phyloP scores from a whole-genome alignment of 2,888 invertebrate genomes.

The Diarsia dahlii region DNA sequence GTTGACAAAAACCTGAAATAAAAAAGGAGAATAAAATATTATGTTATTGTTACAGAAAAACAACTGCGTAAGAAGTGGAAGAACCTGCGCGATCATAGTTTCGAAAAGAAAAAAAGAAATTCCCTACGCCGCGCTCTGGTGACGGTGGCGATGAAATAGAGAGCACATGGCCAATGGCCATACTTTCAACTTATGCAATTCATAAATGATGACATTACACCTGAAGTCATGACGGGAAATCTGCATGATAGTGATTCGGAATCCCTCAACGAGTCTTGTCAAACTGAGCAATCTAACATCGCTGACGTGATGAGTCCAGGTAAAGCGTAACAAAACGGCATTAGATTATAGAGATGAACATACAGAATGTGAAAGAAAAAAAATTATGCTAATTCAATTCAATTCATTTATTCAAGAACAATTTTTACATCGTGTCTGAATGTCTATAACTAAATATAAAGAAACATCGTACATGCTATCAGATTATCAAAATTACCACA shows the following conservation, averaged over 20 bases:
- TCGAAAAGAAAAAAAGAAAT: conserved; percentile 57
- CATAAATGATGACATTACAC: conserved; percentile 52
- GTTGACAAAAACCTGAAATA: conserved; percentile 61
- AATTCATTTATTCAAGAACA: no score
- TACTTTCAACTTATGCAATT: conserved; percentile 58
- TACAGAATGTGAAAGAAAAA: conserved; percentile 59
- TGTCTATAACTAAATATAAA: no score
- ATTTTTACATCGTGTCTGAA: no score
- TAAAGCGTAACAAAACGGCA: conserved; percentile 57
- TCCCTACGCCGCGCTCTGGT: conserved; percentile 50
- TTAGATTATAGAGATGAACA: conserved; percentile 61
- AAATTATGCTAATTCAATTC: conserved; percentile 53
- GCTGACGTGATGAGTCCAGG: conserved; percentile 51
- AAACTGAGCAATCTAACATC: conserved; percentile 45
- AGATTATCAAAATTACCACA: no score
- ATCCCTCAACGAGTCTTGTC: conserved; percentile 55
- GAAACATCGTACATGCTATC: no score
- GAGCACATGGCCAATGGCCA: conserved; percentile 24
- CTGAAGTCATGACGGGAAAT: conserved; percentile 57
- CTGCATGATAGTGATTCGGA: conserved; percentile 57
- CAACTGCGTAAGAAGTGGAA: conserved; percentile 61
- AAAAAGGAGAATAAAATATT: conserved; percentile 31
- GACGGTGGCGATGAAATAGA: conserved; percentile 50
- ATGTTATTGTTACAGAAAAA: conserved; percentile 59
- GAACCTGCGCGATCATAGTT: conserved; percentile 55